phyloP scores from a whole-genome alignment of 2,888 invertebrate genomes.

The Odontomyia ornata region DNA sequence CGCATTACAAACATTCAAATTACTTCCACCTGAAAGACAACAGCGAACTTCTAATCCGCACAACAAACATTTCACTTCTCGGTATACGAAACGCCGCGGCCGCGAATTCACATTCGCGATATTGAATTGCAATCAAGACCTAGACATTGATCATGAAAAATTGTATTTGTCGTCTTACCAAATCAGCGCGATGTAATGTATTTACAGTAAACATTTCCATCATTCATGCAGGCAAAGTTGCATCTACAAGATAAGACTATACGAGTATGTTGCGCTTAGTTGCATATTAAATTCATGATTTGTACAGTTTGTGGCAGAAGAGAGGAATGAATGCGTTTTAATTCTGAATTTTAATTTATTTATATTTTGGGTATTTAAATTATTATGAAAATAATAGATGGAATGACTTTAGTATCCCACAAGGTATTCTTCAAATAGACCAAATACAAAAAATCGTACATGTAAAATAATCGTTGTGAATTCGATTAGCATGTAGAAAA shows the following conservation, averaged over 20 bases:
- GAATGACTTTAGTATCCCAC: too few species aligned
- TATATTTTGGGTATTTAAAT: too few species aligned
- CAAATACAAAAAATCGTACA: too few species aligned
- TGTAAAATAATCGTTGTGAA: too few species aligned
- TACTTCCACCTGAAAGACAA: not conserved
- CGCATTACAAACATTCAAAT: not conserved
- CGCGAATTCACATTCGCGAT: not conserved
- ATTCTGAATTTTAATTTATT: too few species aligned
- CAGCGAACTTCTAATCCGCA: not conserved
- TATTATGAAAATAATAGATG: too few species aligned
- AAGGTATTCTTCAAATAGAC: too few species aligned
- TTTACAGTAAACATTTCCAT: not conserved
- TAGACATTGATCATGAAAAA: slow-evolving; percentile 32
- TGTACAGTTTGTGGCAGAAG: not conserved
- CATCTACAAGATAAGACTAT: not conserved
- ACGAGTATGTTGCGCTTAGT: not conserved
- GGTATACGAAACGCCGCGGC: not conserved
- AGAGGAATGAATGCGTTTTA: too few species aligned
- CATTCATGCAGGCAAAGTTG: not conserved
- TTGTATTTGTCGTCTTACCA: slow-evolving; percentile 18
- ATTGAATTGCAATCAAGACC: slow-evolving; percentile 26
- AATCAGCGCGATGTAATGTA: slow-evolving; percentile 4
- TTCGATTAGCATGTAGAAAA: too few species aligned
- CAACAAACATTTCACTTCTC: not conserved
- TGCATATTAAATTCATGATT: not conserved